Evolutionary conservation across 2,888 invertebrate genomes (phyloP).

Genomic region (Cenopis cana): DNA sequence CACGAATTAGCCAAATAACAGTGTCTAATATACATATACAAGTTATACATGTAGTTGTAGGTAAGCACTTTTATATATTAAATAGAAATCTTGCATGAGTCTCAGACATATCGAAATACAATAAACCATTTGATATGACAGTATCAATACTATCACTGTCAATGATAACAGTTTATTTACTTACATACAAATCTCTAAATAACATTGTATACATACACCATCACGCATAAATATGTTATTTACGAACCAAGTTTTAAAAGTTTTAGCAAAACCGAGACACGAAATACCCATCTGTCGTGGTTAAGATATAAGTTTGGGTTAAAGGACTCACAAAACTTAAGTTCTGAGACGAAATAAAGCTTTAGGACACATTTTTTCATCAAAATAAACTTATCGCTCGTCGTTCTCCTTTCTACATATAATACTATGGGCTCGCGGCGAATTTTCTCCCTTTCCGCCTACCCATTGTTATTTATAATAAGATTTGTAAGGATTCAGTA

Average conservation of each 20-base stretch:
- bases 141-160: too few relatives aligned
- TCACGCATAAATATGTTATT: neutral
- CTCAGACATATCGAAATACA: too few relatives aligned
- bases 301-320: neutral
- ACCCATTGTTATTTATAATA: constrained; percentile 1
- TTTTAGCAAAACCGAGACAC: neutral
- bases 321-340: neutral
- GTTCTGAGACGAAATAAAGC: neutral
- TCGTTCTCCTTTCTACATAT: neutral
- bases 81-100: too few relatives aligned
- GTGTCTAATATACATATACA: neutral
- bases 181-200: too few relatives aligned
- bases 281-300: neutral
- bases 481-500: neutral
- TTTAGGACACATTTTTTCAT: neutral
- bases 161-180: too few relatives aligned
- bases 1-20: neutral
- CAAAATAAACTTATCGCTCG: neutral
- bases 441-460: neutral
- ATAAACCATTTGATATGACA: neutral
- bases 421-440: too few relatives aligned
- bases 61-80: too few relatives aligned
- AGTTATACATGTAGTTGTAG: too few relatives aligned
- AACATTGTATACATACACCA: neutral
- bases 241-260: neutral